A percentile compares a stretch with the other conserved stretches of the same genome.
Conservation (phyloP, 1,140 invertebrate genomes). For the Sinonovacula constricta region DNA sequence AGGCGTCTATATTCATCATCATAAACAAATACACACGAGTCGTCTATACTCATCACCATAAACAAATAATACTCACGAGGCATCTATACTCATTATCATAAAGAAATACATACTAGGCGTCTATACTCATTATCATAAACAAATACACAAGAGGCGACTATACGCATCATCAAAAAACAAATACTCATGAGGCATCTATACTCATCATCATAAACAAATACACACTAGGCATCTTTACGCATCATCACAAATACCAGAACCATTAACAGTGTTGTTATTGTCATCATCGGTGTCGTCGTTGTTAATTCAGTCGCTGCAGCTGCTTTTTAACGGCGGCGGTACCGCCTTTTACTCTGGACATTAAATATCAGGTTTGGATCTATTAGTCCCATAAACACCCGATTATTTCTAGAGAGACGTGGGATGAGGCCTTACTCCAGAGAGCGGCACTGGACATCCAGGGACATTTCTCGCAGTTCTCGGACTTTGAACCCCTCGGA, state of each 20-base stretch:
- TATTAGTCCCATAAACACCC: neutral
- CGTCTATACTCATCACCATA: no score
- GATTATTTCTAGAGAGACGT: slow-evolving; percentile 83
- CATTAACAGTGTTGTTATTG: neutral
- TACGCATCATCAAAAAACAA: no score
- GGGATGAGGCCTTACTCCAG: slow-evolving; percentile 82
- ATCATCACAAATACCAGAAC: neutral
- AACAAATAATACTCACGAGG: no score
- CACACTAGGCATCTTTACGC: neutral
- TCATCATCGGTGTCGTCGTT: neutral
- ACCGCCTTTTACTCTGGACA: no score
- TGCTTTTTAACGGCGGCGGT: neutral
- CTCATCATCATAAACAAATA: no score
- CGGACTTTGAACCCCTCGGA: slow-evolving; percentile 84
- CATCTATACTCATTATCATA: no score
- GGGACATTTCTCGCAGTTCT: slow-evolving; percentile 84
- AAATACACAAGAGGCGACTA: no score
- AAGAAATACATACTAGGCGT: no score
- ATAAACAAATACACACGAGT: no score
- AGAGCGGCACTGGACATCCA: slow-evolving; percentile 85
- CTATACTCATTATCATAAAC: no score
- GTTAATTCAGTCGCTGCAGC: neutral
- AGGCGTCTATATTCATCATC: no score
- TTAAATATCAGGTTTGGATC: neutral
- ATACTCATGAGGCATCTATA: no score